Base-by-base conservation (phyloP, 2,113 vertebrate genomes). In the Abramis brama region DNA sequence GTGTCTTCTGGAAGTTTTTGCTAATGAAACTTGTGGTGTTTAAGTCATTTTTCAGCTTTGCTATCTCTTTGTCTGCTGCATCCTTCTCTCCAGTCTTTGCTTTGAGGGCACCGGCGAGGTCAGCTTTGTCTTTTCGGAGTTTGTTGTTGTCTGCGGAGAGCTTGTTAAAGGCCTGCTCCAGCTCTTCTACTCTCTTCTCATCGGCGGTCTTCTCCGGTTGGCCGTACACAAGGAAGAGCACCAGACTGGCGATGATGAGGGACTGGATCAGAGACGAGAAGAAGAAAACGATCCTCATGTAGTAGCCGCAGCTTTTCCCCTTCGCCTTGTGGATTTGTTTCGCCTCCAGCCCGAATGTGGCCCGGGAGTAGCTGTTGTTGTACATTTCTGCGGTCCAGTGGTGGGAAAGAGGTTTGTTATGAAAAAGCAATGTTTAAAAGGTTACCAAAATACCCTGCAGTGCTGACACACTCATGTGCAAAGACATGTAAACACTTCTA, bases 171-270 rank as follows among this genome's bases (percentile, higher is more conserved):
- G 87, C 93, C 60, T 74, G 78, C 91, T 97, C 92, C 75, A 96
- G 90, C 47, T 93, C 94, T 93, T 94, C 83, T 23, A 96, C 93
- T 87, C 95, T 94, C 87, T 89, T 92, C 8, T 91, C 92, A 86
- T 96, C 96, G 0, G 95, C 96, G n/a, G 92, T 91, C 9, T 90
- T 94, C 80, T 96, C 95, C 0, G 95, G 95, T 19, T 97, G 97
- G 6, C 97, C 97, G 0, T 99, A 99, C 82, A 98, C 92, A 94
- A 99, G 96, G 94, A 99, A 98, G 0, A 99, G 96, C 89, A 99
- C 97, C 60, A 99, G 92, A 68, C 97, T 97, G 89, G 97, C 91
- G 87, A 99, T 99, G 91, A 99, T 97, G 74, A 99, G 96, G 3
- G 97, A 95, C 50, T 99, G 98, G 90, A 97, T 97, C 87, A 98